phyloP scores from a whole-genome alignment of 1,140 invertebrate genomes.

The Proctacanthus coquilletti region DNA sequence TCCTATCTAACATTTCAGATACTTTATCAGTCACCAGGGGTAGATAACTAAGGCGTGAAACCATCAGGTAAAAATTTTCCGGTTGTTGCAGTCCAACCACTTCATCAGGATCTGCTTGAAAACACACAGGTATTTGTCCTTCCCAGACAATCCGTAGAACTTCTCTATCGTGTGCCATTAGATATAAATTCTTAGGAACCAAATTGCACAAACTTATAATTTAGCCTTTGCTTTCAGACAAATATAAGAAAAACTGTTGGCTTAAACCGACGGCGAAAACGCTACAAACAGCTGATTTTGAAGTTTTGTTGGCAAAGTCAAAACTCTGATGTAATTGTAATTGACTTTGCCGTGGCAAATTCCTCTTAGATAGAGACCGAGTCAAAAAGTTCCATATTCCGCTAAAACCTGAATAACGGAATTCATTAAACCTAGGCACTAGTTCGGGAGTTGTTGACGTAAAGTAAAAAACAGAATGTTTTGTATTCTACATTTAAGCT shows the following conservation, averaged over 20 bases:
- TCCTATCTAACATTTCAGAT: no score
- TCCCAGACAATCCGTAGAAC: slow-evolving; percentile 90
- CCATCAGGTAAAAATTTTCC: slow-evolving; percentile 88
- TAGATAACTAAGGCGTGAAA: slow-evolving; percentile 89
- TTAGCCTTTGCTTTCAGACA: neutral
- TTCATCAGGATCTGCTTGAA: slow-evolving; percentile 76
- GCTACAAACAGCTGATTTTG: neutral
- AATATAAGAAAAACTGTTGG: neutral
- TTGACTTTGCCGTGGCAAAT: no score
- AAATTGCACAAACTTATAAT: neutral
- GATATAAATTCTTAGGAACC: neutral
- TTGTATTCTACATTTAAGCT: no score
- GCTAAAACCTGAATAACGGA: no score
- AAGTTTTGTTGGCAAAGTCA: neutral
- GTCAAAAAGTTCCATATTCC: no score
- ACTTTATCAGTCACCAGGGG: slow-evolving; percentile 92
- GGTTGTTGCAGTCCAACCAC: slow-evolving; percentile 72
- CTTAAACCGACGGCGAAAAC: neutral
- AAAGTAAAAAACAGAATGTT: no score
- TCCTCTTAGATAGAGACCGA: no score
- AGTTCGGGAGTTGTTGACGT: no score
- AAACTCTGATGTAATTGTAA: no score
- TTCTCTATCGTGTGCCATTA: slow-evolving; percentile 84
- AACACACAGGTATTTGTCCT: slow-evolving; percentile 82
- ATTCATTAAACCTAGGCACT: no score